phyloP scores from a whole-genome alignment of 1,140 invertebrate genomes.

The Pogonomyrmex californicus region DNA sequence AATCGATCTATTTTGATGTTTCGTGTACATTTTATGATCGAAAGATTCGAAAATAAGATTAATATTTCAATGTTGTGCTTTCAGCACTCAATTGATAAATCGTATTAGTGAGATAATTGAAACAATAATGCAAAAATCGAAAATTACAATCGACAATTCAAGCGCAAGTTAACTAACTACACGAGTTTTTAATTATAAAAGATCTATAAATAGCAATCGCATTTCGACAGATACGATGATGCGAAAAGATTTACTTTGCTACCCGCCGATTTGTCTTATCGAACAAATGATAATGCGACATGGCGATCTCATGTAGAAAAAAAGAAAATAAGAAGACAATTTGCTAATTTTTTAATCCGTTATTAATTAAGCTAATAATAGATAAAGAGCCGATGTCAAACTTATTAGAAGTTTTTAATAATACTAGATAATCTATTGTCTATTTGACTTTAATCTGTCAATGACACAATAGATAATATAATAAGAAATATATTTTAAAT shows the following conservation, averaged over 20 bases:
- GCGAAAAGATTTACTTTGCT: background rate
- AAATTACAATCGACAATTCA: background rate
- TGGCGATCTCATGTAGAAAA: background rate
- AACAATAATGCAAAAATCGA: background rate
- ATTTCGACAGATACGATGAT: background rate
- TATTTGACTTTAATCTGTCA: too few relatives aligned
- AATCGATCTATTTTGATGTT: background rate
- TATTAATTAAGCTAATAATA: too few relatives aligned
- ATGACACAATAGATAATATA: too few relatives aligned
- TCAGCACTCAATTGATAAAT: conserved; percentile 4
- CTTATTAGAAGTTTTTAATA: too few relatives aligned
- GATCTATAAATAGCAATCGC: background rate
- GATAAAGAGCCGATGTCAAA: too few relatives aligned
- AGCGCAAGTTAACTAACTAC: background rate
- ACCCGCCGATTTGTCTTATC: background rate
- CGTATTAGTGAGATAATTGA: conserved; percentile 8
- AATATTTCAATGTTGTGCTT: background rate
- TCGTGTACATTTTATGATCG: background rate
- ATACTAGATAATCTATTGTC: too few relatives aligned
- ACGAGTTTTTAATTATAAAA: background rate
- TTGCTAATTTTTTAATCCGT: too few relatives aligned
- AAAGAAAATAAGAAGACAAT: background rate
- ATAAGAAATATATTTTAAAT: too few relatives aligned
- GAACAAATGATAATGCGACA: background rate
- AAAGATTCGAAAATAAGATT: background rate